Conservation (phyloP, 2,888 invertebrate genomes). For the Actias luna region DNA sequence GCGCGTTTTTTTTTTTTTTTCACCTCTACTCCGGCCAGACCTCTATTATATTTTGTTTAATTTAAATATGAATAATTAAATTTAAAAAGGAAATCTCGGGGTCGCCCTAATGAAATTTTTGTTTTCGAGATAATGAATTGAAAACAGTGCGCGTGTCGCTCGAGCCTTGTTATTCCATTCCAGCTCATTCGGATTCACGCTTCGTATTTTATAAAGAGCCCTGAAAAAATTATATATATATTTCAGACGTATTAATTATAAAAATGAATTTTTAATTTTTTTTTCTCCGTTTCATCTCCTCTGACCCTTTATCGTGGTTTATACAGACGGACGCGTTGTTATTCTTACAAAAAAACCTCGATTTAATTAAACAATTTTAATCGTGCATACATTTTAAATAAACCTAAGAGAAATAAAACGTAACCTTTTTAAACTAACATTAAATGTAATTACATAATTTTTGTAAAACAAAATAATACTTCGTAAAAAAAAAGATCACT, state of each 20-base stretch:
- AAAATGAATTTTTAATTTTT: slow-evolving; percentile 15
- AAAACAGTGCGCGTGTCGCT: slow-evolving; percentile 73
- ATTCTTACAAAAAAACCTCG: slow-evolving; percentile 13
- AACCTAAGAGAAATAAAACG: background rate
- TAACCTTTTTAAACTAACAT: background rate
- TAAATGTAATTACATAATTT: background rate
- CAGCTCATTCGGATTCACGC: slow-evolving; percentile 76
- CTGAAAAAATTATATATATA: slow-evolving; percentile 47
- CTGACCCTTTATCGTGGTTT: slow-evolving; percentile 8
- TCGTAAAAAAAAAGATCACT: slow-evolving; percentile 4
- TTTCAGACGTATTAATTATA: slow-evolving; percentile 74
- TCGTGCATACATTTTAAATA: too few species aligned
- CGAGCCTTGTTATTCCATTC: slow-evolving; percentile 73
- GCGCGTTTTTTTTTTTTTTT: slow-evolving; percentile 59
- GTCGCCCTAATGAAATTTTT: slow-evolving; percentile 78
- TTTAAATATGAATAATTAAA: slow-evolving; percentile 82
- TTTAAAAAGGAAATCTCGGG: slow-evolving; percentile 79
- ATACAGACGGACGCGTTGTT: background rate
- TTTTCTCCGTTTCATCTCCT: slow-evolving; percentile 7
- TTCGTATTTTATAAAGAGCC: slow-evolving; percentile 57
- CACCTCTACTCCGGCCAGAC: slow-evolving; percentile 57
- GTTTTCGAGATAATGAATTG: slow-evolving; percentile 82
- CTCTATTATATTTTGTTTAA: slow-evolving; percentile 82
- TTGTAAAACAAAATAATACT: too few species aligned
- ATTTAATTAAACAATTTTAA: slow-evolving; percentile 1